Evolutionary conservation across 2,113 vertebrate genomes (phyloP).

Genomic region (Vimba vimba): DNA sequence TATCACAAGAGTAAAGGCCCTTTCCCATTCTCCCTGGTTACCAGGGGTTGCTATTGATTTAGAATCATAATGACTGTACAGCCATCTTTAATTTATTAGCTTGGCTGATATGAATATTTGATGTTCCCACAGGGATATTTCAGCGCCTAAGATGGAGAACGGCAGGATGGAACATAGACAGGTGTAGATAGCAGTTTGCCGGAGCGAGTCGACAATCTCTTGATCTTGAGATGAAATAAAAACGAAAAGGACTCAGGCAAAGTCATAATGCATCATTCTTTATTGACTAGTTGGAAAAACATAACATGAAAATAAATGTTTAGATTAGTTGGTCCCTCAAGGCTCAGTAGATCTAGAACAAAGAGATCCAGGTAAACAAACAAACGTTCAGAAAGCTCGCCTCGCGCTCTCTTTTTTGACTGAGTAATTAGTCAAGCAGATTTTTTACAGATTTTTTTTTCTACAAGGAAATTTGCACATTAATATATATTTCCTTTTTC

Average conservation of each 20-base stretch:
- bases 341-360: constrained; percentile 67
- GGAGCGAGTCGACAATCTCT: background rate
- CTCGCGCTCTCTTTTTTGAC: constrained; percentile 43
- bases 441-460: constrained; percentile 44
- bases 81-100: constrained; percentile 59
- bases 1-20: background rate
- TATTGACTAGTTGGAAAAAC: constrained; percentile 79
- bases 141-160: constrained; percentile 35
- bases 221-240: constrained; percentile 11
- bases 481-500: constrained; percentile 37
- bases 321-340: constrained; percentile 75
- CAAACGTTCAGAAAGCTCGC: constrained; percentile 64
- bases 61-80: constrained; percentile 58
- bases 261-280: constrained; percentile 69
- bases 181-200: background rate
- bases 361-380: constrained; percentile 70
- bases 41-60: constrained; percentile 59
- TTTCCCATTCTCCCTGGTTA: constrained; percentile 45
- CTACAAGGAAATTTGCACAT: constrained; percentile 56
- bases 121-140: constrained; percentile 51
- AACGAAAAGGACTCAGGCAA: constrained; percentile 52
- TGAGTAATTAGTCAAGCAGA: constrained; percentile 39
- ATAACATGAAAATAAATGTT: constrained; percentile 72
- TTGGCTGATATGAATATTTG: constrained; percentile 59
- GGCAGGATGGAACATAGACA: constrained; percentile 18